A percentile compares a stretch with the other conserved stretches of the same genome.
Evolutionary conservation across 1,140 invertebrate species (phyloP).

Genomic region (Ganaspis sp.): DNA sequence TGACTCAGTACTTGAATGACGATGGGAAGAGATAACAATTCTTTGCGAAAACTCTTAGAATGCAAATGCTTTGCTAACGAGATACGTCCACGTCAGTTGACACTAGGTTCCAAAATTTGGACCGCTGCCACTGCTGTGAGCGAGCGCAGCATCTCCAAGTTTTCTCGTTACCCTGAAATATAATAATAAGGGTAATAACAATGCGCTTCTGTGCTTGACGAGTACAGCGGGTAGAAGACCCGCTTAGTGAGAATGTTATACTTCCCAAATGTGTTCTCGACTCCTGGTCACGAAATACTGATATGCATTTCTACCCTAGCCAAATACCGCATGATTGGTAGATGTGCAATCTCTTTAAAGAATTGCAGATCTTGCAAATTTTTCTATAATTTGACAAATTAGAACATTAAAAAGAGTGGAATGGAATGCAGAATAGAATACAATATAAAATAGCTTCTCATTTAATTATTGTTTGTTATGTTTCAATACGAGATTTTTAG

Average conservation of each 20-base stretch:
- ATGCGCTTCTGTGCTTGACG: conserved; percentile 26
- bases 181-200: conserved; percentile 52
- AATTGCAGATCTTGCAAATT: too few relatives aligned
- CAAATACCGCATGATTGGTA: conserved; percentile 5
- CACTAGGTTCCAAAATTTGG: conserved; percentile 43
- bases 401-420: too few relatives aligned
- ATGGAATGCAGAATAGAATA: too few relatives aligned
- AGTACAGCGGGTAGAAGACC: neutral
- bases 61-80: conserved; percentile 48
- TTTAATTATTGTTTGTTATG: too few relatives aligned
- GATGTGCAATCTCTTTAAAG: neutral
- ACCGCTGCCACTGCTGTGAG: conserved; percentile 42
- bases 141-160: conserved; percentile 47
- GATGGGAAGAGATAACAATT: neutral
- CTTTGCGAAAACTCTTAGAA: conserved; percentile 31
- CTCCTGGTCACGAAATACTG: neutral
- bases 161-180: conserved; percentile 51
- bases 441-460: too few relatives aligned
- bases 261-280: conserved; percentile 4
- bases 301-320: neutral
- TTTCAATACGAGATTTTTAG: too few relatives aligned
- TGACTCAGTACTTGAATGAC: too few relatives aligned
- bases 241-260: neutral
- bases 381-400: too few relatives aligned
- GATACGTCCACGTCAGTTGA: conserved; percentile 37